Conservation (phyloP, 2,888 invertebrate species). For the Brachypterus glaber region DNA sequence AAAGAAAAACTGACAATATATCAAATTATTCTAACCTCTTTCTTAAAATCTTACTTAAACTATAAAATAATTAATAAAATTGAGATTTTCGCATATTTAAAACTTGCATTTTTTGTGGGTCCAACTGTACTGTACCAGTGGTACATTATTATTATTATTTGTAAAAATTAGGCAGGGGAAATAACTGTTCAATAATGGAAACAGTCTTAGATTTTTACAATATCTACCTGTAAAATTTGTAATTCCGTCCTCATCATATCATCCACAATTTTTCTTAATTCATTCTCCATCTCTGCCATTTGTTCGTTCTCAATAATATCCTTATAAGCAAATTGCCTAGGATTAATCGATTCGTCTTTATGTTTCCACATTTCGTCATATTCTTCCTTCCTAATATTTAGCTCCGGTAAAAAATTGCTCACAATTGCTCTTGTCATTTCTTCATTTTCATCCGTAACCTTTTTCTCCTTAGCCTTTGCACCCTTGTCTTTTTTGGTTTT, state of each 20-base stretch:
- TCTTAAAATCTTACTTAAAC: no score
- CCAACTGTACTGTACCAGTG: no score
- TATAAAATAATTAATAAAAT: no score
- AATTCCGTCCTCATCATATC: slow-evolving; percentile 63
- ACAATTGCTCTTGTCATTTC: slow-evolving; percentile 58
- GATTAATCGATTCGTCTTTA: slow-evolving; percentile 66
- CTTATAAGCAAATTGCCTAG: slow-evolving; percentile 64
- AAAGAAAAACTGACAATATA: no score
- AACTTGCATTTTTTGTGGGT: no score
- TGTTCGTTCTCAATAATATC: slow-evolving; percentile 81
- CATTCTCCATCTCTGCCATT: slow-evolving; percentile 69
- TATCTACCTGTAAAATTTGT: slow-evolving; percentile 50
- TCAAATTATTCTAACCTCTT: no score
- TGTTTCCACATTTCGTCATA: slow-evolving; percentile 77
- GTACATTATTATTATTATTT: no score
- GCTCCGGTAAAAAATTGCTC: slow-evolving; percentile 63
- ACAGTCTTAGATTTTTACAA: no score
- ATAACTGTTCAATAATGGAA: no score
- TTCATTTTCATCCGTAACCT: slow-evolving; percentile 52
- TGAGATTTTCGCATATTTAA: no score
- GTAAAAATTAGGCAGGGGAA: no score
- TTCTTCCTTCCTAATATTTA: slow-evolving; percentile 63
- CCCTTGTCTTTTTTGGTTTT: slow-evolving; percentile 69
- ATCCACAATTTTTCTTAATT: slow-evolving; percentile 73
- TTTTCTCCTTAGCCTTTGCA: slow-evolving; percentile 48